Conservation (phyloP, 1,140 invertebrate species). For the Macrotrachela quadricornifera region DNA sequence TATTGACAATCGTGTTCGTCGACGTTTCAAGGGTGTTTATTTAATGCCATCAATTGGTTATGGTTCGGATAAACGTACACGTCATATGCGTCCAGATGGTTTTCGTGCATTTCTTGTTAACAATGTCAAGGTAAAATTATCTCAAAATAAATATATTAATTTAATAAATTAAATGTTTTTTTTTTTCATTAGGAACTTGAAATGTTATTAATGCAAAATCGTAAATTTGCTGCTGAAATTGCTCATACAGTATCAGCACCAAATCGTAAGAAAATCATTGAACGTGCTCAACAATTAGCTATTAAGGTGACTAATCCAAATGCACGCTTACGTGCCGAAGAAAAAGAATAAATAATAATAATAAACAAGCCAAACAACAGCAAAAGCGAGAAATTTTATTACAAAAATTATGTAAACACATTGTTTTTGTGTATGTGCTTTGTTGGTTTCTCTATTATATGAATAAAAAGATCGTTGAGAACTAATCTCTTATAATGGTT, state of each 20-base stretch:
- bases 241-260: constrained; percentile 84
- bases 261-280: constrained; percentile 81
- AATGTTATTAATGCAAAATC: constrained; percentile 94
- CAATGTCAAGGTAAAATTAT: constrained; percentile 48
- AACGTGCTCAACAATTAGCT: constrained; percentile 78
- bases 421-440: no score
- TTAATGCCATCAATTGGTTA: constrained; percentile 99
- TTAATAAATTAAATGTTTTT: no score
- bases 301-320: constrained; percentile 86
- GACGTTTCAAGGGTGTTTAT: constrained; percentile 93
- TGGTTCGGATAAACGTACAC: constrained; percentile 74
- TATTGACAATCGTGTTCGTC: constrained; percentile 97
- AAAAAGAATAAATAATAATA: constrained; percentile 60
- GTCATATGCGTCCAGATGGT: constrained; percentile 85
- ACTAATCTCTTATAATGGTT: no score
- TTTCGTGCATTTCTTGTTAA: constrained; percentile 76
- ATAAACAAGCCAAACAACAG: no score
- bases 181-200: constrained; percentile 79
- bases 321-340: constrained; percentile 82
- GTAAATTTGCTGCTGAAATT: constrained; percentile 88
- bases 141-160: no score
- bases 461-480: no score
- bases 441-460: no score
- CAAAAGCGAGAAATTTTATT: no score
- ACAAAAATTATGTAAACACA: no score